Base-by-base conservation (phyloP, 2,797 vertebrate genomes). In the Vespertilio murinus region DNA sequence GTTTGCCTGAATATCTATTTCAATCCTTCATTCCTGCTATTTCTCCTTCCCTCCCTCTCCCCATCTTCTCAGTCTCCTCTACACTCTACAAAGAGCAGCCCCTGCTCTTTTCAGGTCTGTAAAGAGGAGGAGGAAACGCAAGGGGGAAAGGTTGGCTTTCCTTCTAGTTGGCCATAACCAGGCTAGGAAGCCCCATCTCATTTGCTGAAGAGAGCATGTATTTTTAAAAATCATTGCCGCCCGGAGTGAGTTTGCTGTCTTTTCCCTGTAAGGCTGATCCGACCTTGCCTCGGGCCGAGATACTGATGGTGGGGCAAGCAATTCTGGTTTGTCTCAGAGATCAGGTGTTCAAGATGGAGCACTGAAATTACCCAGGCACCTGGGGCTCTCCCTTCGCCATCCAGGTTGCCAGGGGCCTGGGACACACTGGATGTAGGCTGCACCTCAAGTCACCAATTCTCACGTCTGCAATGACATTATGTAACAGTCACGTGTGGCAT, bases 1-100 rank as follows among this genome's bases (percentile, higher is more conserved):
- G 13, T 59, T 91, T 52, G n/a, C 75, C 93, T 91, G 93, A 80
- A 35, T 92, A 87, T 93, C 95, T 85, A 65, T 85, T 81, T 92
- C 92, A 92, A 38, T 73, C 65, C 78, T 80, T 80, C 49, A 4
- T 69, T 73, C 52, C 28, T 77, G 74, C 45, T 42, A 71, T 28
- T 67, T 65, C 79, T 64, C 80, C 69, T 80, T 74, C 64, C 73
- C 88, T 64, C 49, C 38, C 40, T 59, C 69, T 65, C 49, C 33
- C 33, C 23, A 61, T 40, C 42, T 20, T 47, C 73, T 79, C 61
- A 52, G 87, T 30, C 30, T 30, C 93, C 30, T 30, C 91, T 47
- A 35, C 6, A 17, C 71, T 64, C 47, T 81, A 49, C 52, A 47
- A 18, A 23, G 7, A 35, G 18, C 38, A 5, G 10, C 6, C 22